phyloP scores from a whole-genome alignment of 2,113 vertebrate genomes.

The Pogonocichla stellata region DNA sequence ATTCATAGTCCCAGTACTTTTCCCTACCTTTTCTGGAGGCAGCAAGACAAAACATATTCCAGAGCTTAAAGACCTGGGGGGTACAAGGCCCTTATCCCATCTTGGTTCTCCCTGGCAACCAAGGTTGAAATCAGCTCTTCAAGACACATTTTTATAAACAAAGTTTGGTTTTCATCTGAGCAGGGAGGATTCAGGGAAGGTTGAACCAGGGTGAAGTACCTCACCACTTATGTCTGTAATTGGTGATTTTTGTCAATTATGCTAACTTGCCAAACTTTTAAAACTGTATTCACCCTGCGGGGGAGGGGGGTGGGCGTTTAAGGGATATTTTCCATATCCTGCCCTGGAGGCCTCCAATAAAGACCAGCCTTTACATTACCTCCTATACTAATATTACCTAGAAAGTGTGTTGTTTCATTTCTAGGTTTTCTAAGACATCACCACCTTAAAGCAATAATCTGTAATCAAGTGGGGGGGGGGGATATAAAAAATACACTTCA shows the following conservation, averaged over 20 bases:
- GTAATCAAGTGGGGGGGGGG: not conserved
- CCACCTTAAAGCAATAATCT: not conserved
- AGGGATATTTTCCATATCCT: not conserved
- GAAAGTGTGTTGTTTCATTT: not conserved
- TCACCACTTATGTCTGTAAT: not conserved
- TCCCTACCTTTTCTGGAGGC: not conserved
- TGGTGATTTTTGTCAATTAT: not conserved
- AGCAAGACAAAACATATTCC: not conserved
- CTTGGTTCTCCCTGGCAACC: not conserved
- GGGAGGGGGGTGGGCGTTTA: not conserved
- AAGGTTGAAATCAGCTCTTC: not conserved
- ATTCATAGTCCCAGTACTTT: not conserved
- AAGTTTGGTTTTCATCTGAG: not conserved
- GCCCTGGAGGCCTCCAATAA: not conserved
- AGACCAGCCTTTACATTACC: not conserved
- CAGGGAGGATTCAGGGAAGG: not conserved
- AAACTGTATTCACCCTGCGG: not conserved
- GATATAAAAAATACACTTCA: not conserved
- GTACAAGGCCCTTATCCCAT: not conserved
- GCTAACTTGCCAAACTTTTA: not conserved
- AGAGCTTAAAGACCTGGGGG: not conserved
- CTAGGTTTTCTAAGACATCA: not conserved
- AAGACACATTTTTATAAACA: not conserved
- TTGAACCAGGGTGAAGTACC: not conserved
- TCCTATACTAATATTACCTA: not conserved